Evolutionary conservation across 2,797 vertebrate species (phyloP).

Genomic region (Crocodylus rhombifer): DNA sequence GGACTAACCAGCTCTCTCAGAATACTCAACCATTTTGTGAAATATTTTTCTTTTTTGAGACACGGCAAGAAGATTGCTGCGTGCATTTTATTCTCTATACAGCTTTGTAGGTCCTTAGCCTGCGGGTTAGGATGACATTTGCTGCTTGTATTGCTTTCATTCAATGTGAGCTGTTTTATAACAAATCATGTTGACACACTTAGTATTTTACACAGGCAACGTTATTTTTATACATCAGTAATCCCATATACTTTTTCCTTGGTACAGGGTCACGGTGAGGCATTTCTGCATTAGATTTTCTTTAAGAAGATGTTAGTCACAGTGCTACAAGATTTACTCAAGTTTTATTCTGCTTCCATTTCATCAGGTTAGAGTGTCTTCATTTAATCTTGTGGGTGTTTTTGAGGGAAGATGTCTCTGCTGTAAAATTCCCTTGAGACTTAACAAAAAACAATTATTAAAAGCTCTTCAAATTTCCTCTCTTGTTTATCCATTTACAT

Average conservation of each 20-base stretch:
- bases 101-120: not conserved
- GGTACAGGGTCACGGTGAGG: not conserved
- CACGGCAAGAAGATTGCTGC: not conserved
- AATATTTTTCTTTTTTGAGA: conserved; percentile 3
- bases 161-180: conserved; percentile 14
- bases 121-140: conserved; percentile 21
- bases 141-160: not conserved
- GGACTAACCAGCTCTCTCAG: not conserved
- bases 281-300: not conserved
- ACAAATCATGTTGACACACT: not conserved
- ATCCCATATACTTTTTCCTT: not conserved
- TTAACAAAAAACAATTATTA: not conserved
- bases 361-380: not conserved
- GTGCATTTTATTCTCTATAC: not conserved
- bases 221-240: conserved; percentile 32
- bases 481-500: not conserved
- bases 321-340: not conserved
- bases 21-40: not conserved
- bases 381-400: not conserved
- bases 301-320: not conserved
- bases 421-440: not conserved
- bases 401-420: not conserved
- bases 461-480: not conserved
- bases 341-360: not conserved
- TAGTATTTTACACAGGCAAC: not conserved